These are phyloP conservation scores for Albula glossodonta DNA, from an alignment of 2,113 vertebrate genomes.

Conservation along the genomic window DNA sequence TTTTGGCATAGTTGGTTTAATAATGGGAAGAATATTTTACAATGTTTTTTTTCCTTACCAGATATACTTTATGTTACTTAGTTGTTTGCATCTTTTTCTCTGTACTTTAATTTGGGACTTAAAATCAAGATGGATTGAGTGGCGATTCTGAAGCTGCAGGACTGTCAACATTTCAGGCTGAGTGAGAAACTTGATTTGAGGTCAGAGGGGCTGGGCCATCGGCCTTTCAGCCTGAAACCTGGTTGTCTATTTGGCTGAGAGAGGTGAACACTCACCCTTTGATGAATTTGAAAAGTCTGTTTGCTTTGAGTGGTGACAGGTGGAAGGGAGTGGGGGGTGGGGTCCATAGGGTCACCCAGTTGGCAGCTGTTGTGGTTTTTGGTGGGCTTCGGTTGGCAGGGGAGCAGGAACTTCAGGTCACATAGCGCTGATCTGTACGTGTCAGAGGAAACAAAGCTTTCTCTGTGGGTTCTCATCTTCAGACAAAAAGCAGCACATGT, in stretches of 20 bases:
- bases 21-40: too few relatives aligned
- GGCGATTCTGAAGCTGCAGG: too few relatives aligned
- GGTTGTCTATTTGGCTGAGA: neutral
- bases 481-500: slow-evolving; percentile 49
- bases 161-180: too few relatives aligned
- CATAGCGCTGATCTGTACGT: slow-evolving; percentile 32
- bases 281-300: slow-evolving; percentile 25
- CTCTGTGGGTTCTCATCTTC: slow-evolving; percentile 51
- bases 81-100: too few relatives aligned
- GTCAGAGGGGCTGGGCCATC: too few relatives aligned
- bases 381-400: slow-evolving; percentile 35
- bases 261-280: neutral
- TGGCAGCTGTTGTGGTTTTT: neutral
- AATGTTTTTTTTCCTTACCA: too few relatives aligned
- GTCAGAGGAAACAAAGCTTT: slow-evolving; percentile 46
- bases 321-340: neutral
- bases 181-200: too few relatives aligned
- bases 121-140: too few relatives aligned
- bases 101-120: too few relatives aligned
- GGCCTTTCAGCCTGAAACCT: too few relatives aligned
- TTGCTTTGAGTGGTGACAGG: neutral
- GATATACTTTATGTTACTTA: too few relatives aligned
- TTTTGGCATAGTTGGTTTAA: too few relatives aligned
- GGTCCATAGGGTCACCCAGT: slow-evolving; percentile 42
- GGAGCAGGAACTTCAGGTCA: slow-evolving; percentile 33